Evolutionary conservation across 2,113 vertebrate genomes (phyloP), one percentile per base, ranked within the genome.

Genomic region (Proteles cristata): DNA sequence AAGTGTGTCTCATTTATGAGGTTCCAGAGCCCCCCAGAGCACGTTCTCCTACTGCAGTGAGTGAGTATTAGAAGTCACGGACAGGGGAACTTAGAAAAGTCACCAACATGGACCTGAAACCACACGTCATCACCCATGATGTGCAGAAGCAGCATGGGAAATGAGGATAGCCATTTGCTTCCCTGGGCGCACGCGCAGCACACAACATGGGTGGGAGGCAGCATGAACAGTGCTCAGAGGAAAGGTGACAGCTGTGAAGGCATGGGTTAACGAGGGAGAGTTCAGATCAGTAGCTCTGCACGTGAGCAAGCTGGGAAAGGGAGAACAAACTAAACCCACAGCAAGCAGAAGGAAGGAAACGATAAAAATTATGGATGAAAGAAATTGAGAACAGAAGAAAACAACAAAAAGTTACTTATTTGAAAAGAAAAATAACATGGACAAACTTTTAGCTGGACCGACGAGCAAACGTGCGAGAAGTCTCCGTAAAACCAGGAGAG

Each of bases 241-340:
- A 12, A 50, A 7, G 5, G 2, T 1, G 5, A 1, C 2, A 4
- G 26, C 31, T 25, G 17, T 8, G 39, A 16, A 0, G 4, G 25
- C 28, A 45, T 16, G 0, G 0, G 0, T 19, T 35, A 5, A 1
- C 14, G n/a, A 45, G 9, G 33, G 21, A 11, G 76, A 3, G 63
- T 23, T n/a, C 21, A 17, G 2, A 26, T 6, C 17, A 28, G 0
- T n/a, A 15, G 25, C 12, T 15, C 61, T 50, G 11, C 6, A 45
- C 66, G 28, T n/a, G 23, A 10, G 14, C 15, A 45, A 71, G 69
- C 69, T 2, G 7, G 88, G 17, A 12, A n/a, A 39, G n/a, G 65
- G 39, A 28, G 73, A 76, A 23, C 45, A 35, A 8, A 53, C 3
- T 17, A n/a, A 26, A 58, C 1, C 68, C 35, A 45, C 2, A 25